Evolutionary conservation across 2,797 vertebrate species (phyloP).

Genomic region (Merluccius polli): DNA sequence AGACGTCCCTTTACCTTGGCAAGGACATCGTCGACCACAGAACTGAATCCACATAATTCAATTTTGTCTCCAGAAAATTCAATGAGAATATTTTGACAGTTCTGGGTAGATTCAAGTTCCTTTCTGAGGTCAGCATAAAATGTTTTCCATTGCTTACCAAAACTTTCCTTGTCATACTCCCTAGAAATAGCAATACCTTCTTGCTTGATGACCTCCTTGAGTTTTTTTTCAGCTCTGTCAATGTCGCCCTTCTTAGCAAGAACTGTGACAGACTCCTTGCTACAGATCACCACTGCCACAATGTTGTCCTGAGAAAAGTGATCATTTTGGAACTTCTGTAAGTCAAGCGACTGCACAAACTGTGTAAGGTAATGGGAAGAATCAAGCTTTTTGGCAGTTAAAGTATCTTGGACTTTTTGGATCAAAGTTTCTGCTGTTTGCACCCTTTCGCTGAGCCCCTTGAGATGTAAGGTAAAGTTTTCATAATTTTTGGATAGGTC

Average conservation of each 20-base stretch:
- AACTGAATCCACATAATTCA: slow-evolving; percentile 46
- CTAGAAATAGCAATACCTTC: slow-evolving; percentile 33
- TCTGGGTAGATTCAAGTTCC: slow-evolving; percentile 31
- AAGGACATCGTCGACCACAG: slow-evolving; percentile 35
- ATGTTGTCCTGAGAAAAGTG: slow-evolving; percentile 42
- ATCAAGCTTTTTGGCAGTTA: slow-evolving; percentile 31
- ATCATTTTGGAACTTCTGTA: slow-evolving; percentile 43
- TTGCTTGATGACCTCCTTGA: slow-evolving; percentile 43
- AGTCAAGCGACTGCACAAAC: slow-evolving; percentile 45
- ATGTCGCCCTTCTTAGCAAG: slow-evolving; percentile 41
- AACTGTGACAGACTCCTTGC: slow-evolving; percentile 31
- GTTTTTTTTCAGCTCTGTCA: slow-evolving; percentile 33
- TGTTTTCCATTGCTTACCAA: slow-evolving; percentile 29
- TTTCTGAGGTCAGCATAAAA: slow-evolving; percentile 30
- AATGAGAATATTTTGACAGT: slow-evolving; percentile 28
- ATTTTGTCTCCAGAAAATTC: slow-evolving; percentile 23
- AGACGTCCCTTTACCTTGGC: slow-evolving; percentile 44
- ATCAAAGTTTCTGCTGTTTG: slow-evolving; percentile 34
- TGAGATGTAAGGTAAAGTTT: slow-evolving; percentile 35
- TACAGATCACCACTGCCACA: slow-evolving; percentile 31
- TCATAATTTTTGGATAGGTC: slow-evolving; percentile 32
- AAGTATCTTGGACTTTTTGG: slow-evolving; percentile 21
- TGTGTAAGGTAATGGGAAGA: slow-evolving; percentile 28
- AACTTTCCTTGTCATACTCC: slow-evolving; percentile 25
- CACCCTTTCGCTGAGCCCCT: slow-evolving; percentile 42